A percentile compares a stretch with the other conserved stretches of the same genome.
Conservation (phyloP, 1,140 invertebrate species). For the Drosophila lini region DNA sequence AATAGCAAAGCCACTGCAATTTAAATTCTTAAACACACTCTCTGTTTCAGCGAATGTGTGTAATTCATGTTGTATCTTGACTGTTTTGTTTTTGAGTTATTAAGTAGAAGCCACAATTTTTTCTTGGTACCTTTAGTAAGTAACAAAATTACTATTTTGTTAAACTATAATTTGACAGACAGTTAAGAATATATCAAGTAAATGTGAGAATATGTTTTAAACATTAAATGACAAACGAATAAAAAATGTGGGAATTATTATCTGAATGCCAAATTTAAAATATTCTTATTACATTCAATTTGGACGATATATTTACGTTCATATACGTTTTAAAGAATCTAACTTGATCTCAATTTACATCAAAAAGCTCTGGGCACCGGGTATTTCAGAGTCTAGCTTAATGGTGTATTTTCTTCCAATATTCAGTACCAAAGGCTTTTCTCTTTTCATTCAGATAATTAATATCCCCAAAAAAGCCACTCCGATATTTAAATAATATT, state of each 20-base stretch:
- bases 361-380: background rate
- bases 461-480: background rate
- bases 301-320: too few relatives aligned
- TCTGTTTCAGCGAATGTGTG: background rate
- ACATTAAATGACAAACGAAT: too few relatives aligned
- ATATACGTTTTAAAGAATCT: too few relatives aligned
- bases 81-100: background rate
- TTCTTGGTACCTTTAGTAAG: background rate
- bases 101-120: background rate
- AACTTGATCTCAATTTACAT: background rate
- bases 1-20: constrained; percentile 13
- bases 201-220: background rate
- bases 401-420: background rate
- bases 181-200: background rate
- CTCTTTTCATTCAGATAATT: background rate
- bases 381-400: background rate
- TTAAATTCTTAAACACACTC: background rate
- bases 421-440: too few relatives aligned
- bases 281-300: too few relatives aligned
- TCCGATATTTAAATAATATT: background rate
- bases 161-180: background rate
- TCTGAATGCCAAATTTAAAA: too few relatives aligned
- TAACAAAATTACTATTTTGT: background rate
- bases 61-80: background rate
- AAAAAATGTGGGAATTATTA: too few relatives aligned